These are phyloP conservation scores for Synanceia verrucosa DNA, from an alignment of 2,797 vertebrate genomes.

Conservation along the genomic window DNA sequence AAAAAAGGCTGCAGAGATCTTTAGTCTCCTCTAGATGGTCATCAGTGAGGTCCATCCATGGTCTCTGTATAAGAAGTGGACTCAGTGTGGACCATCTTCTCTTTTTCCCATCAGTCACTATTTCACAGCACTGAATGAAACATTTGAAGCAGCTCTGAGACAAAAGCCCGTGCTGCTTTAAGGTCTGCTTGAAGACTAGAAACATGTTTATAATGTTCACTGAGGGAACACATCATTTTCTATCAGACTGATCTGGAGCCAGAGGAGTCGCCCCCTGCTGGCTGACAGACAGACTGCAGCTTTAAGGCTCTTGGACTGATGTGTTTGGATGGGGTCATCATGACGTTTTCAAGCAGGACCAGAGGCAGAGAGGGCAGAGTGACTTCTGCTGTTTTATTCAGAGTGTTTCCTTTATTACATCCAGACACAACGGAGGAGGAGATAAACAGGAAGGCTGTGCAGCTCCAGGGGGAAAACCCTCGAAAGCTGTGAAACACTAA, in stretches of 20 bases:
- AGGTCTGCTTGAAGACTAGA: too few relatives aligned
- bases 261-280: not conserved
- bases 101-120: too few relatives aligned
- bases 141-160: too few relatives aligned
- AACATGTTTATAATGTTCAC: not conserved
- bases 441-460: slow-evolving; percentile 29
- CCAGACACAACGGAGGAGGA: slow-evolving; percentile 11
- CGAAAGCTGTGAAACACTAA: slow-evolving; percentile 18
- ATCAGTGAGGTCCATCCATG: not conserved
- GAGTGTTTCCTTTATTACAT: slow-evolving; percentile 11
- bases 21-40: not conserved
- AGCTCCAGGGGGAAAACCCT: not conserved
- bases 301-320: not conserved
- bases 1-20: not conserved
- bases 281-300: not conserved
- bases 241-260: not conserved
- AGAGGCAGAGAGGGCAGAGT: not conserved
- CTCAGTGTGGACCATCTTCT: too few relatives aligned
- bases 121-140: too few relatives aligned
- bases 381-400: slow-evolving; percentile 11
- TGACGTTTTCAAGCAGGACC: not conserved
- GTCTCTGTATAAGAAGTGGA: not conserved
- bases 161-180: too few relatives aligned
- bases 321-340: not conserved
- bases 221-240: not conserved